Evolutionary conservation across 1,140 invertebrate genomes (phyloP).

Genomic region (Telenomus remus): DNA sequence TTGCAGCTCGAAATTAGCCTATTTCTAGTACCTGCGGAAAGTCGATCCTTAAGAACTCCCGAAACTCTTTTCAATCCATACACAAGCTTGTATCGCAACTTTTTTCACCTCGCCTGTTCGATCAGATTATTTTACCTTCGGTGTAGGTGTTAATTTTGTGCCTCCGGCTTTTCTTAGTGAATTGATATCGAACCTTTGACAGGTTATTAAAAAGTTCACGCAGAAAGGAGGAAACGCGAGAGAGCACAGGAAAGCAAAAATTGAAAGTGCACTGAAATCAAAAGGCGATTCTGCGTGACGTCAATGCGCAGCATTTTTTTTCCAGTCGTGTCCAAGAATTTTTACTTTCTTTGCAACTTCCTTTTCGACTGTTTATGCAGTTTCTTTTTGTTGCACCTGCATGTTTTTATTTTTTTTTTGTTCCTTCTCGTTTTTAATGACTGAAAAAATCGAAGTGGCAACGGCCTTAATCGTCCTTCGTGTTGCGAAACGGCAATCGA

Average conservation of each 20-base stretch:
- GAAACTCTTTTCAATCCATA: slow-evolving; percentile 23
- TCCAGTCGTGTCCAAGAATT: too few relatives aligned
- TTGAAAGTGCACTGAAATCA: too few relatives aligned
- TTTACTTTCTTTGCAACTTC: too few relatives aligned
- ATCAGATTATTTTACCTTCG: slow-evolving; percentile 2
- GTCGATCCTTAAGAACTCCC: slow-evolving; percentile 33
- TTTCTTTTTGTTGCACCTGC: not conserved
- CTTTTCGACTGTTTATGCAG: too few relatives aligned
- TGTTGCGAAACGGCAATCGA: slow-evolving; percentile 58
- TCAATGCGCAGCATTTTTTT: too few relatives aligned
- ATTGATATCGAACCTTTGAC: slow-evolving; percentile 14
- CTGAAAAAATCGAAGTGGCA: not conserved
- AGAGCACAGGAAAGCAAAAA: not conserved
- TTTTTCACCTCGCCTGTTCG: too few relatives aligned
- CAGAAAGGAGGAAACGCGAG: not conserved
- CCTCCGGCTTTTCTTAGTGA: slow-evolving; percentile 3
- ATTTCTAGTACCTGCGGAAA: slow-evolving; percentile 35
- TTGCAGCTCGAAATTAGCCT: slow-evolving; percentile 32
- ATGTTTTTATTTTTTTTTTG: not conserved
- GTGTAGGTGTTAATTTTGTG: not conserved
- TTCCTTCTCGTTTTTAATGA: too few relatives aligned
- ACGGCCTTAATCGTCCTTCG: slow-evolving; percentile 64
- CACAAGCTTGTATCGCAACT: slow-evolving; percentile 9
- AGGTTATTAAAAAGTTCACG: slow-evolving; percentile 1
- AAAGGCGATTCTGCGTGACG: too few relatives aligned